Conservation (phyloP, 2,797 vertebrate genomes). For the Phrynocephalus guinanensis region DNA sequence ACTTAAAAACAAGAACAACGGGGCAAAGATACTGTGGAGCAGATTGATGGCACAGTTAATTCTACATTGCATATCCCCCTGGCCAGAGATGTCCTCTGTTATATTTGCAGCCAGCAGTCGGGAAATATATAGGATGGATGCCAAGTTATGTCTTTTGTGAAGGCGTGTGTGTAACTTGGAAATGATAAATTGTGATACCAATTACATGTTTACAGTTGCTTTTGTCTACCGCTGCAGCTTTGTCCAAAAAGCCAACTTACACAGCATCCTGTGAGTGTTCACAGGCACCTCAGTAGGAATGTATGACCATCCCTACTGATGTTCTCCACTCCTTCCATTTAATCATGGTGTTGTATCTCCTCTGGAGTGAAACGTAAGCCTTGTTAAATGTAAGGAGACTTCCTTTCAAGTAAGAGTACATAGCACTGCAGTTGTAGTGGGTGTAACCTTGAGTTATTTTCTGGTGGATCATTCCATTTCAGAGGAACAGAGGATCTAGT, state of each 20-base stretch:
- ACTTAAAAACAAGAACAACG: background rate
- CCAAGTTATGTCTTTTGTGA: constrained; percentile 54
- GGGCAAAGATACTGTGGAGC: background rate
- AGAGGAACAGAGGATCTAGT: background rate
- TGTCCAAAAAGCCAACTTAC: constrained; percentile 5
- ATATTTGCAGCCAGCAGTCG: constrained; percentile 34
- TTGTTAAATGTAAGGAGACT: constrained; percentile 9
- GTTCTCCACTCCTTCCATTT: too few species aligned
- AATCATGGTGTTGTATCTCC: too few species aligned
- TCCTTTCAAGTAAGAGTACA: background rate
- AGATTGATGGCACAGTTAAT: constrained; percentile 8
- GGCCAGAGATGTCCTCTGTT: constrained; percentile 37
- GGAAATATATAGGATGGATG: constrained; percentile 24
- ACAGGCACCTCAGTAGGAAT: too few species aligned
- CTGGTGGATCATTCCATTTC: background rate
- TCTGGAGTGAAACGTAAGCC: constrained; percentile 8
- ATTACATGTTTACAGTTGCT: constrained; percentile 3
- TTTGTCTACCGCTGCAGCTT: background rate
- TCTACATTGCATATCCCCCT: constrained; percentile 21
- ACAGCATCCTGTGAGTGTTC: background rate
- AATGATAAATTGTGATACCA: constrained; percentile 32
- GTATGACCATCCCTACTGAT: too few species aligned
- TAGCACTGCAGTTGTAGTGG: background rate
- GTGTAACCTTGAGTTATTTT: background rate
- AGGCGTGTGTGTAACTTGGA: constrained; percentile 55